These are phyloP conservation scores for Nezara viridula DNA, from an alignment of 2,888 invertebrate genomes.

Conservation along the genomic window DNA sequence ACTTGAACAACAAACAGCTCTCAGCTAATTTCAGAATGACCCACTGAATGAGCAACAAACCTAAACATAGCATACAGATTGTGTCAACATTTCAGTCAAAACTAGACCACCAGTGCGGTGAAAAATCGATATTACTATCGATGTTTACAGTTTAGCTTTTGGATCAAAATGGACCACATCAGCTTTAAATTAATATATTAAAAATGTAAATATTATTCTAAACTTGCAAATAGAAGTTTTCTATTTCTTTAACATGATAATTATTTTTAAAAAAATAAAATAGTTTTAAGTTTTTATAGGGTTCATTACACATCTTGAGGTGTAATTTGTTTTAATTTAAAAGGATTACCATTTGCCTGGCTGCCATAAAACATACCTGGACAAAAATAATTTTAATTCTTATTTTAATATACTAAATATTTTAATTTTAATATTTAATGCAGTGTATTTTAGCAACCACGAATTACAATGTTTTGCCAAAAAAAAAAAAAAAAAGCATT, in stretches of 20 bases:
- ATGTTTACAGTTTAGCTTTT: neutral
- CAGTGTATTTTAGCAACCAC: too few species aligned
- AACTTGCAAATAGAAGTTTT: too few species aligned
- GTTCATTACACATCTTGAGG: neutral
- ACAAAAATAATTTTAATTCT: neutral
- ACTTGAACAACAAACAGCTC: neutral
- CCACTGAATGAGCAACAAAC: slow-evolving; percentile 55
- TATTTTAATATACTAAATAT: too few species aligned
- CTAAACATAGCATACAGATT: slow-evolving; percentile 55
- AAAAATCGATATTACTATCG: slow-evolving; percentile 1
- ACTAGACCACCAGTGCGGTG: slow-evolving; percentile 30
- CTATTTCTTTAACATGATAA: too few species aligned
- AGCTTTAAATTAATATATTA: neutral
- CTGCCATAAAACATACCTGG: neutral
- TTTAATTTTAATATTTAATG: too few species aligned
- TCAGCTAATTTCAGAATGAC: slow-evolving; percentile 39
- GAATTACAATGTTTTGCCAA: too few species aligned
- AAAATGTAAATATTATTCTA: too few species aligned
- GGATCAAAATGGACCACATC: neutral
- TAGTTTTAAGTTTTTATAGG: neutral
- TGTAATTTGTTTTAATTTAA: neutral
- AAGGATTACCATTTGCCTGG: neutral
- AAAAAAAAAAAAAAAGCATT: too few species aligned
- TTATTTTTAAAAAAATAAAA: too few species aligned
- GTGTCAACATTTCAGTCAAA: slow-evolving; percentile 56